Evolutionary conservation across 2,888 invertebrate genomes (phyloP), one percentile per base, ranked within the genome.

Genomic region (Chymomyza fuscimana): DNA sequence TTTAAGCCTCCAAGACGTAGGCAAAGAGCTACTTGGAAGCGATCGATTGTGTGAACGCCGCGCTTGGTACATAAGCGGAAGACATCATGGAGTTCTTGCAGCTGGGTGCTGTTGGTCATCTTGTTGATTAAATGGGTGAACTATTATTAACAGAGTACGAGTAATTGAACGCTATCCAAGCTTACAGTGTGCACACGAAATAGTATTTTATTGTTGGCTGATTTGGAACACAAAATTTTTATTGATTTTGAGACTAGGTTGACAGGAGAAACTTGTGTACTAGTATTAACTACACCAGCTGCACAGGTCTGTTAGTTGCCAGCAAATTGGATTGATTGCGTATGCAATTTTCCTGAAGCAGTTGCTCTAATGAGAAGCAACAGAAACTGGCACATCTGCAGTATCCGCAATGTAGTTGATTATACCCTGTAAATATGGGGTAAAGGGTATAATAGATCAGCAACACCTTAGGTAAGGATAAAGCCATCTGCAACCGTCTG

Each of bases 171-270:
- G 25, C 25, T 2, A 25, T 25, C 25, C 25, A 7, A 32, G 6
- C 5, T 10, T 10, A 78, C 73, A 72, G 7, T 32, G 32, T 9
- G 5, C 63, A 77, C 67, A 52, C 72, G 65, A 60, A 68, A 56
- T 32, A 7, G 0, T 1, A 32, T 5, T 32, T 32, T 32, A 7
- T 32, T 32, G 9, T 7, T 5, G 32, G 9, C 9, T 32, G 32
- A 32, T 32, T 32, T 32, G 5, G 32, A 7, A 32, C 32, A 32
- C 2, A 7, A 32, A 25, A 25, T 25, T 32, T 32, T 32, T 7
- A 32, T 70, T 63, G 74, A 69, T 74, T 72, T 82, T 68, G 69
- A 87, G 5, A 46, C 87, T 85, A 9, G 87, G 71, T 78, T 83
- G 86, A 83, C 83, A 85, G 63, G 51, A 74, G 63, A 77, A 71